Percentiles rank a stretch among this genome's conserved stretches.
phyloP scores from a whole-genome alignment of 1,140 invertebrate species.

The Anagrus nilaparvatae region DNA sequence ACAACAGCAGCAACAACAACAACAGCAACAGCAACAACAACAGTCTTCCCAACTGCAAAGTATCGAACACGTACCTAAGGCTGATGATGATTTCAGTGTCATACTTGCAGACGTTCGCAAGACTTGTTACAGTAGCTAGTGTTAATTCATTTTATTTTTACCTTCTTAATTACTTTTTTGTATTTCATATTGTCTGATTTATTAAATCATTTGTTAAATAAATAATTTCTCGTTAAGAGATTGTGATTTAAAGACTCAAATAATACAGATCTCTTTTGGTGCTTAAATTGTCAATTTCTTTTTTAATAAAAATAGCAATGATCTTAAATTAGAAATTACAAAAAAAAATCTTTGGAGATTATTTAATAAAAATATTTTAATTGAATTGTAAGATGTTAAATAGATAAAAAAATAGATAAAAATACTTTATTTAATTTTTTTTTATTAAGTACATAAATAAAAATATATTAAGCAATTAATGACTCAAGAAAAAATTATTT shows the following conservation, averaged over 20 bases:
- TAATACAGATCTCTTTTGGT: slow-evolving; percentile 16
- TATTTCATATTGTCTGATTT: not conserved
- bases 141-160: slow-evolving; percentile 2
- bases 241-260: slow-evolving; percentile 14
- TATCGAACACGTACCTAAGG: slow-evolving; percentile 46
- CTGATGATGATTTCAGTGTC: slow-evolving; percentile 75
- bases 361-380: no score
- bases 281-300: no score
- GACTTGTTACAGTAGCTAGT: slow-evolving; percentile 74
- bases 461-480: no score
- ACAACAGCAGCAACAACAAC: slow-evolving; percentile 27
- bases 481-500: no score
- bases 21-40: slow-evolving; percentile 41
- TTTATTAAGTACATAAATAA: no score
- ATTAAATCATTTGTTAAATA: not conserved
- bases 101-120: slow-evolving; percentile 75
- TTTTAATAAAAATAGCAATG: no score
- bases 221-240: slow-evolving; percentile 4
- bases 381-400: no score
- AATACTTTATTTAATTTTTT: no score
- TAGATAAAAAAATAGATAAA: no score
- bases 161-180: not conserved
- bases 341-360: no score
- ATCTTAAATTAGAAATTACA: no score
- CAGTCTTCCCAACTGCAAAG: slow-evolving; percentile 36